Percentiles rank a stretch among this genome's conserved stretches.
phyloP scores from a whole-genome alignment of 2,797 vertebrate genomes.

The Aulostomus chinensis region DNA sequence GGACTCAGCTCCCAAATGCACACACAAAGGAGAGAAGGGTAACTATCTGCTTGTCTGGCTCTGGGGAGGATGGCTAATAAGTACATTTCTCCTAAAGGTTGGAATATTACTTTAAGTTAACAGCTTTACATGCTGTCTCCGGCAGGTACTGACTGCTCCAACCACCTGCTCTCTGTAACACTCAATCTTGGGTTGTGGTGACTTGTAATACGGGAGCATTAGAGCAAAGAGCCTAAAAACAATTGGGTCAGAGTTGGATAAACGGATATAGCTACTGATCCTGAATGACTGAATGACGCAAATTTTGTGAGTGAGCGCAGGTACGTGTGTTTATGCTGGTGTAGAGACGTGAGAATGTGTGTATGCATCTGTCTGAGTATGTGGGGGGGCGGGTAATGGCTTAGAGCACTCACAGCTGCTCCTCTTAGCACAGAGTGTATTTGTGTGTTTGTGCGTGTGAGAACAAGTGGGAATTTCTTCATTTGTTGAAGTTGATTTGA shows the following conservation, averaged over 20 bases:
- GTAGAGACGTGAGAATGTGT: conserved; percentile 3
- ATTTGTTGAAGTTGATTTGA: background rate
- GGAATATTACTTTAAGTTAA: conserved; percentile 1
- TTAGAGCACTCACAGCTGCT: conserved; percentile 5
- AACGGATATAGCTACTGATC: conserved; percentile 57
- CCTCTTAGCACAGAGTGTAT: background rate
- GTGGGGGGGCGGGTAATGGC: background rate
- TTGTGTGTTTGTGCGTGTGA: background rate
- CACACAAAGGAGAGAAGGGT: too few species aligned
- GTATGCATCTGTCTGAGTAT: conserved; percentile 2
- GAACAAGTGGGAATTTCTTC: background rate
- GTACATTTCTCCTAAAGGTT: too few species aligned
- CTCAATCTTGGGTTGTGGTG: conserved; percentile 40
- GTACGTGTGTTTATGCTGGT: conserved; percentile 17
- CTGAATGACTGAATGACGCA: conserved; percentile 50
- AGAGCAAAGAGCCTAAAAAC: conserved; percentile 51
- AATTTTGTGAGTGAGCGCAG: conserved; percentile 20
- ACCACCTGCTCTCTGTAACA: conserved; percentile 21
- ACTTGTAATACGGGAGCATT: conserved; percentile 45
- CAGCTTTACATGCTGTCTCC: conserved; percentile 1
- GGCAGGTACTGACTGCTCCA: conserved; percentile 7
- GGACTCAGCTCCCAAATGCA: too few species aligned
- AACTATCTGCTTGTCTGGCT: too few species aligned
- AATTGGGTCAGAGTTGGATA: conserved; percentile 66
- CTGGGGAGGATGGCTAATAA: too few species aligned